Evolutionary conservation across 1,140 invertebrate genomes (phyloP), one percentile per base, ranked within the genome.

Genomic region (Drosophila ogumai): DNA sequence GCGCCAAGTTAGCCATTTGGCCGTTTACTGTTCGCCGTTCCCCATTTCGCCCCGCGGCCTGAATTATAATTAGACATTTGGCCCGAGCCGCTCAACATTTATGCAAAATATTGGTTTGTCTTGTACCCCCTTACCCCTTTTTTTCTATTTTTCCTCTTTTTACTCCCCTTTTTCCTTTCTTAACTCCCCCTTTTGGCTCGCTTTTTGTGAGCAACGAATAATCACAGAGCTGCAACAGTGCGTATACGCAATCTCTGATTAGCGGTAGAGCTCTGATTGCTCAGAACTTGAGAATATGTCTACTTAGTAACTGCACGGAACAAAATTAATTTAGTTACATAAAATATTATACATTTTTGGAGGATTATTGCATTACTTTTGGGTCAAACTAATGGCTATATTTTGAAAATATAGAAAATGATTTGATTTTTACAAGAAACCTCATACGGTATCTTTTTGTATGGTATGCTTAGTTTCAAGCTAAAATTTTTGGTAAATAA

Each of bases 161-260:
- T 3, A 12, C 8, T 25, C 12, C 19, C 6, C 19, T 22, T 25
- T 41, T 49, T 25, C 22, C 17, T 17, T 8, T 47, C 25, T 22
- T 46, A 4, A 46, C 19, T 46, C 0, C 22, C 22, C 7, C 7
- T 28, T 22, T 47, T 0, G 6, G 6, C 44, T 5, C 0, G 2
- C 17, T 36, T 15, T 47, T 19, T 41, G 6, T n/a, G 17, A 25
- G 5, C 6, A 13, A 43, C 15, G 8, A 50, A 13, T 88, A 87
- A 87, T 87, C 75, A 88, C 73, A 88, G 67, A 31, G 72, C 64
- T 36, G 82, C 84, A 64, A 88, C 84, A 64, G 64, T 87, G 84
- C 84, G 84, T 87, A 87, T 87, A 84, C 84, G 71, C 84, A 87
- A 88, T 87, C 64, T 87, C 75, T 87, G 82, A 88, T 88, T 87